These are phyloP conservation scores for Uloborus plumipes DNA, from an alignment of 2,888 invertebrate species.

Conservation along the genomic window DNA sequence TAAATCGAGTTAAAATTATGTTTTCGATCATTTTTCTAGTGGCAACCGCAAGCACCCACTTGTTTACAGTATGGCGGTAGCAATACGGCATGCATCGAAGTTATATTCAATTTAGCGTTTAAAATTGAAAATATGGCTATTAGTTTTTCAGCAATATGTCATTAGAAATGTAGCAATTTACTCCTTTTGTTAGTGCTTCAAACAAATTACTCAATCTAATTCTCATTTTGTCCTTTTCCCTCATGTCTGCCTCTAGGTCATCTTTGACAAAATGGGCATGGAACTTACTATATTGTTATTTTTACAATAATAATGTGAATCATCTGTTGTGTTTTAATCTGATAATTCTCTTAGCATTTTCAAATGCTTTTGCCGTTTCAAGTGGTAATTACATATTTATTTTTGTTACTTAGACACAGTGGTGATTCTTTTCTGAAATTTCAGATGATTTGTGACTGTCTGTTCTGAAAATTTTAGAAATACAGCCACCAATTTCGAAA, in stretches of 20 bases:
- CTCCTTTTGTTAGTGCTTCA: no score
- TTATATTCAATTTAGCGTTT: no score
- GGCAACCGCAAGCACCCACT: slow-evolving; percentile 8
- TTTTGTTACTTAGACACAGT: not conserved
- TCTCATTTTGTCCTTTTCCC: slow-evolving; percentile 24
- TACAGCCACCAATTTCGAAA: no score
- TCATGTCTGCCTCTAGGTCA: slow-evolving; percentile 55
- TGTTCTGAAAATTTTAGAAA: no score
- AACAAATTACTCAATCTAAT: not conserved
- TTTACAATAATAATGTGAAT: slow-evolving; percentile 30
- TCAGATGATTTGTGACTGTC: no score
- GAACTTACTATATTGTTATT: slow-evolving; percentile 37
- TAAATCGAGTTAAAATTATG: no score
- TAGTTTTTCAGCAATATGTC: no score
- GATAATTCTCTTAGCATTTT: slow-evolving; percentile 33
- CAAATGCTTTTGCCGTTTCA: slow-evolving; percentile 40
- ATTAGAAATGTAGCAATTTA: no score
- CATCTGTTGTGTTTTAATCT: slow-evolving; percentile 35
- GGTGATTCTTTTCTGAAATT: no score
- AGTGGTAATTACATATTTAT: slow-evolving; percentile 29
- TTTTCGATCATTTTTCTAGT: not conserved
- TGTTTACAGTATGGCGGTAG: slow-evolving; percentile 57
- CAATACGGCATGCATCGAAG: not conserved
- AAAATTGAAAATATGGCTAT: no score
- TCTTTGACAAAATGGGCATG: slow-evolving; percentile 50